Base-by-base conservation (phyloP, 2,113 vertebrate species). In the Gambusia holbrooki region DNA sequence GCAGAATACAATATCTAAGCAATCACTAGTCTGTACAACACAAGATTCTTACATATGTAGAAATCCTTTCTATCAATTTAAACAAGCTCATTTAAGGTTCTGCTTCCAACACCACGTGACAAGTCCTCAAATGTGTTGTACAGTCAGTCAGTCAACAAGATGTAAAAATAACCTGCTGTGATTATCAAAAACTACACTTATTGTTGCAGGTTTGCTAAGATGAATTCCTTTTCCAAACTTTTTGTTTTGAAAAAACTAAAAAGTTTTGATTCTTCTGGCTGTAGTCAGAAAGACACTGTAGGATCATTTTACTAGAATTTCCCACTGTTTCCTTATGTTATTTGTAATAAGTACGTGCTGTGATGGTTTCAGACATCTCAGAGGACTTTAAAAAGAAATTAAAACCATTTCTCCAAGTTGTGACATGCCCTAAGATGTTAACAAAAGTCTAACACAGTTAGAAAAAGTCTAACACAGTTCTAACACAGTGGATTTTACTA, bases 111-210 rank as follows among this genome's bases (percentile, higher is more conserved):
- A 65, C 51, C 28, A 25, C 1, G 5, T 28, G 29, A 30, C 14
- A 5, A 40, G 68, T 66, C n/a, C n/a, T 66, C n/a, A n/a, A 25
- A 58, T 7, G 28, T 62, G 42, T 77, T 40, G 65, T 37, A 42
- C 2, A 66, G 22, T 42, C 45, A 61, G 33, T 60, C 2, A 28
- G 4, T 15, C 13, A 42, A 13, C 12, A 13, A 42, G 40, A 42
- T 42, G 40, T 5, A 42, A 42, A 42, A 42, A 42, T 42, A 42
- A 15, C 1, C 12, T 42, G 14, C 40, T 42, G 40, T 42, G 40
- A 42, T 42, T 3, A 42, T 15, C 40, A 42, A 42, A 42, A 42
- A 11, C 30, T 64, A 12, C 8, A 79, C n/a, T 73, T 27, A 1
- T 33, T 4, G 3, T 40, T 3, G 45, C 1, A 2, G 10, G 45